Evolutionary conservation across 1,140 invertebrate genomes (phyloP).

Genomic region (Hyles vespertilio): DNA sequence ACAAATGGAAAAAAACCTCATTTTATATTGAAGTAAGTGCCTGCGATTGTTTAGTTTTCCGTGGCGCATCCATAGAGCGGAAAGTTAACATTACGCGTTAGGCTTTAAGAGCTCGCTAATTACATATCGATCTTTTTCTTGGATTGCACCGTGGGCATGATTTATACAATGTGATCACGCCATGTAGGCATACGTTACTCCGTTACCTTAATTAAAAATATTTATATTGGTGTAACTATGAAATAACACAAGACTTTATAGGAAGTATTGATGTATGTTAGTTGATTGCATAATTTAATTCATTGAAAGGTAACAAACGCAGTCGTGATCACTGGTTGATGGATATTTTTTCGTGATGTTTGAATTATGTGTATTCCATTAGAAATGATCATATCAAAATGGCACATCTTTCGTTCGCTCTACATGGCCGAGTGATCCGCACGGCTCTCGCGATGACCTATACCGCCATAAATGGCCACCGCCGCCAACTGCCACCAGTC

Average conservation of each 20-base stretch:
- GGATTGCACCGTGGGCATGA: constrained; percentile 13
- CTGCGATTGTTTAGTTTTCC: constrained; percentile 6
- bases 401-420: constrained; percentile 30
- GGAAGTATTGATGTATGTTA: too few species aligned
- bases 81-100: constrained; percentile 20
- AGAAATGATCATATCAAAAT: constrained; percentile 6
- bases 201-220: background rate
- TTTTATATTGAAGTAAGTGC: too few species aligned
- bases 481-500: constrained; percentile 39
- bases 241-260: too few species aligned
- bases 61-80: constrained; percentile 24
- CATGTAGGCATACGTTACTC: constrained; percentile 10
- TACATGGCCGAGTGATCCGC: constrained; percentile 37
- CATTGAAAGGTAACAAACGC: too few species aligned
- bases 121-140: constrained; percentile 27
- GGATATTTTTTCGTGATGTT: background rate
- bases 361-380: constrained; percentile 7
- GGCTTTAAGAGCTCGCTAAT: constrained; percentile 19
- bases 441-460: constrained; percentile 37
- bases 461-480: constrained; percentile 52
- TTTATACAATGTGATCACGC: constrained; percentile 33
- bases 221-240: background rate
- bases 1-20: too few species aligned
- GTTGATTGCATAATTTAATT: too few species aligned
- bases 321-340: background rate